Evolutionary conservation across 2,888 invertebrate species (phyloP).

Genomic region (Eupithecia subumbrata): DNA sequence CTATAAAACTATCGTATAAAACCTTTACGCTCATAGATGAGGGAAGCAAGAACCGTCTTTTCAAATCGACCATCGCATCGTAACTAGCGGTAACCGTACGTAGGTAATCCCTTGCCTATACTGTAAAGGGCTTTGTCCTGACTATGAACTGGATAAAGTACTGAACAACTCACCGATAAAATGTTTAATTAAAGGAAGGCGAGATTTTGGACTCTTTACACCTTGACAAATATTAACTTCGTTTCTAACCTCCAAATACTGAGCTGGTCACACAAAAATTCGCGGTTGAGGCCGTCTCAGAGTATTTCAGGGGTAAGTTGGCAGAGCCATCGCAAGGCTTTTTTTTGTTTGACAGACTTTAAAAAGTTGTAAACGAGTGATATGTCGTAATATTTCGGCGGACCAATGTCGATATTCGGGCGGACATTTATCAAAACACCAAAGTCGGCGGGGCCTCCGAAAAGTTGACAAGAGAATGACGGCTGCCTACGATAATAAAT

Average conservation of each 20-base stretch:
- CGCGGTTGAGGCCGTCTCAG: no score
- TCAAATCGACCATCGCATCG: neutral
- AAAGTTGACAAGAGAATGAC: neutral
- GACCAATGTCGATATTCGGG: no score
- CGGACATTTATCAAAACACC: no score
- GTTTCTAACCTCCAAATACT: no score
- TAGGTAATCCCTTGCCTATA: neutral
- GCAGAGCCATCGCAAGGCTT: no score
- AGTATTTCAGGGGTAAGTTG: no score
- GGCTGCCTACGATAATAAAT: neutral
- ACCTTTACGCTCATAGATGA: constrained; percentile 4
- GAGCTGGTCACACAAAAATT: no score
- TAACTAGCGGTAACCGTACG: neutral
- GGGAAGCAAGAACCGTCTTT: neutral
- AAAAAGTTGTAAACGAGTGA: no score
- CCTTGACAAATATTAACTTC: no score
- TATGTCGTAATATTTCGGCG: no score
- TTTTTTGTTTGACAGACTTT: no score
- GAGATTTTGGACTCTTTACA: neutral
- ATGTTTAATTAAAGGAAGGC: neutral
- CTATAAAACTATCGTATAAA: constrained; percentile 5
- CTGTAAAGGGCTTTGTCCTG: neutral
- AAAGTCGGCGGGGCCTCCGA: neutral
- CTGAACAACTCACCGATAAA: neutral
- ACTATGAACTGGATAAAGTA: neutral